These are phyloP conservation scores for Cydia splendana DNA, from an alignment of 1,140 invertebrate genomes.

Conservation along the genomic window DNA sequence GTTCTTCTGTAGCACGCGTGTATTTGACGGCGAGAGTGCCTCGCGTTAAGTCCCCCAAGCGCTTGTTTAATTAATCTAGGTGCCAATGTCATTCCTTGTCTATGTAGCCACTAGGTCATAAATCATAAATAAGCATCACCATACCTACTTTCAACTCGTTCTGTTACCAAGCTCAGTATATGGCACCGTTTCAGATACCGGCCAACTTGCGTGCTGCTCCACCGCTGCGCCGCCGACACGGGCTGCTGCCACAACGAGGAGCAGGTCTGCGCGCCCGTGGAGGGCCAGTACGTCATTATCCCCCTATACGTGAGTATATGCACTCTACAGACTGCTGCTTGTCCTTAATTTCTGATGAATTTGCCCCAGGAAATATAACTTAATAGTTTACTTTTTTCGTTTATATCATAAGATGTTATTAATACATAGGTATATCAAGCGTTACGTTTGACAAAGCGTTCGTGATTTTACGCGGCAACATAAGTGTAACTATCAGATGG, in stretches of 20 bases:
- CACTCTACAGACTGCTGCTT: background rate
- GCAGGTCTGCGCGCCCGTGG: constrained; percentile 85
- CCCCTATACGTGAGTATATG: constrained; percentile 85
- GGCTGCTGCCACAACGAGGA: constrained; percentile 86
- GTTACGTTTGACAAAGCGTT: no score
- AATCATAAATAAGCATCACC: no score
- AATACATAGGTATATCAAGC: no score
- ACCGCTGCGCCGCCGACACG: constrained; percentile 87
- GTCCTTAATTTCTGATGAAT: background rate
- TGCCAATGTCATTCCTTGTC: no score
- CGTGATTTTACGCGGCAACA: no score
- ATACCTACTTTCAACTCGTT: no score
- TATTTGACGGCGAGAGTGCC: constrained; percentile 49
- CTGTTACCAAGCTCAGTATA: background rate
- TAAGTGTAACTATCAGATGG: background rate
- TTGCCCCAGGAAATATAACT: no score
- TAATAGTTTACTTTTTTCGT: no score
- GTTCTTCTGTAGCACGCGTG: constrained; percentile 38
- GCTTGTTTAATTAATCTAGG: no score
- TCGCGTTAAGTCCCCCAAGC: constrained; percentile 41
- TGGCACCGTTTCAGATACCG: constrained; percentile 77
- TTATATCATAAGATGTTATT: no score
- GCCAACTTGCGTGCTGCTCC: constrained; percentile 87
- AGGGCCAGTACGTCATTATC: constrained; percentile 83
- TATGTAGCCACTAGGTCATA: no score